Percentiles rank a stretch among this genome's conserved stretches.
Conservation (phyloP, 2,797 vertebrate species). For the Macroramphosus scolopax region DNA sequence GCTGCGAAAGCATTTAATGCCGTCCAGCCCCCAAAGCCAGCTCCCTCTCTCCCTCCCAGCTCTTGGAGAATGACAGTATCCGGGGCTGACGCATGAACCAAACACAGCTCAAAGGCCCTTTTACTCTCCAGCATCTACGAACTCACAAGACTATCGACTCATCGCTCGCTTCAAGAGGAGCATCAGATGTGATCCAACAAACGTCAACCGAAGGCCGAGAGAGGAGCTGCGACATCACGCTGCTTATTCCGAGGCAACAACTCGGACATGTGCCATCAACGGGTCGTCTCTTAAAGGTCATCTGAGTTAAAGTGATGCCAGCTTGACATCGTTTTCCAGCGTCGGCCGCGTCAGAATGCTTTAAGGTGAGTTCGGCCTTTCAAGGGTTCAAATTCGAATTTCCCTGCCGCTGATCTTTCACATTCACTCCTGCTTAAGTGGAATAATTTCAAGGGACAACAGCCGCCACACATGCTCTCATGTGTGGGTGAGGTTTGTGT, state of each 20-base stretch:
- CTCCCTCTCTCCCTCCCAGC: constrained; percentile 40
- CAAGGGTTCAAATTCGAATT: background rate
- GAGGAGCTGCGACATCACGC: too few relatives aligned
- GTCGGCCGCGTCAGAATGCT: too few relatives aligned
- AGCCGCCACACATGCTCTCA: background rate
- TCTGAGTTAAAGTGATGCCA: too few relatives aligned
- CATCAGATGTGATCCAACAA: background rate
- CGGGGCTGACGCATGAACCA: constrained; percentile 29
- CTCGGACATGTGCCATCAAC: constrained; percentile 1
- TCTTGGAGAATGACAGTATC: constrained; percentile 58
- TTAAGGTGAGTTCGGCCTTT: constrained; percentile 42
- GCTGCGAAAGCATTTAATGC: constrained; percentile 77
- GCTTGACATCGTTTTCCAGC: constrained; percentile 22
- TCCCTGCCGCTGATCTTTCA: too few relatives aligned
- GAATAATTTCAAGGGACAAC: background rate
- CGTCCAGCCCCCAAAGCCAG: constrained; percentile 4
- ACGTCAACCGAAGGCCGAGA: constrained; percentile 8
- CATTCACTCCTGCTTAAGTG: too few relatives aligned
- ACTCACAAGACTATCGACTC: too few relatives aligned
- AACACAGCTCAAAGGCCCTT: constrained; percentile 17
- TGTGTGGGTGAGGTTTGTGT: constrained; percentile 5
- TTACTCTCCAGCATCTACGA: constrained; percentile 43
- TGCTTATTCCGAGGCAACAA: background rate
- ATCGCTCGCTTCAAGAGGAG: background rate
- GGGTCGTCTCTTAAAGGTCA: too few relatives aligned